phyloP scores from a whole-genome alignment of 2,797 vertebrate species.

The Potorous gilbertii region DNA sequence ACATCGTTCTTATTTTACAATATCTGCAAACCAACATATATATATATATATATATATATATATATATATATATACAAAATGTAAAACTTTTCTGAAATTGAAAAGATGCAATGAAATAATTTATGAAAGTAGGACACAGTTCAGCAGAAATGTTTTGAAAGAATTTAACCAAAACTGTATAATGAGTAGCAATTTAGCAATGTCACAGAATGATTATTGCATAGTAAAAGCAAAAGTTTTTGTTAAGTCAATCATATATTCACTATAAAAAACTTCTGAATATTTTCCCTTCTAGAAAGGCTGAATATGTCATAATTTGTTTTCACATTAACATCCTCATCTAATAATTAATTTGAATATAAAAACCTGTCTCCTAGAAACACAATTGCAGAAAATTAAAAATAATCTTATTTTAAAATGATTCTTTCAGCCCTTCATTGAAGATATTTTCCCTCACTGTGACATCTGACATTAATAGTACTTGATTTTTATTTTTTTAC shows the following conservation, averaged over 20 bases:
- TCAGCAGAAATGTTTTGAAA: neutral
- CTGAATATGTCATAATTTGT: neutral
- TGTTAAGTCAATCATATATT: neutral
- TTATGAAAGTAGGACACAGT: neutral
- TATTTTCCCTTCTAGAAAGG: neutral
- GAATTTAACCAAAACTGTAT: neutral
- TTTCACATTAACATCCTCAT: neutral
- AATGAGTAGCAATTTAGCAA: neutral
- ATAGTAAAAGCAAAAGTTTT: neutral
- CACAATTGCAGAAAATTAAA: neutral
- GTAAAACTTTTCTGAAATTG: neutral
- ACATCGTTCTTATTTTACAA: neutral
- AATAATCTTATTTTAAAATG: neutral
- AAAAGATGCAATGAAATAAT: neutral
- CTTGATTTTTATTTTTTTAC: neutral
- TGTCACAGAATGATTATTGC: neutral
- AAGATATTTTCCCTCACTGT: neutral
- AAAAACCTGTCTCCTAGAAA: neutral
- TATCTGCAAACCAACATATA: neutral
- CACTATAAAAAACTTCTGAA: neutral
- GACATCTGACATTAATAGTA: neutral
- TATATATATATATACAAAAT: too few species aligned
- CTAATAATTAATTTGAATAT: neutral
- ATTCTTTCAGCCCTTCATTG: neutral
- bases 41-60: too few species aligned